Evolutionary conservation across 2,113 vertebrate species (phyloP), one percentile per base, ranked within the genome.

Genomic region (Crotalus helleri): DNA sequence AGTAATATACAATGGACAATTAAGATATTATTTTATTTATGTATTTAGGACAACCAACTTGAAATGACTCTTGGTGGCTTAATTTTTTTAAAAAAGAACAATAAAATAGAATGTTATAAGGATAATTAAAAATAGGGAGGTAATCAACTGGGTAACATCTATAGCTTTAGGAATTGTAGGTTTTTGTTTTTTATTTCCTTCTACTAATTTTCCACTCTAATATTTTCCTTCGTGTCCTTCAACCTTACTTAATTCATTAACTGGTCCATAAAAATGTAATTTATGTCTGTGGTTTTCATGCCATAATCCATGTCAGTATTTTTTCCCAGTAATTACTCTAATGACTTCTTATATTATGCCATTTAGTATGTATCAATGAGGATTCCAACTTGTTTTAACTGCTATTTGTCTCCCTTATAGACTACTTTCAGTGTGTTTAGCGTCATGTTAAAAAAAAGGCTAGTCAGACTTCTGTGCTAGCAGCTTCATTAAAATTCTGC

Each of bases 401-500:
- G 96, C 95, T 96, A 96, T 97, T 97, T 97, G 95, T 97, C 97
- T 97, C 96, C 98, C 96, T 93, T 97, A 96, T 97, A 97, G 97
- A 96, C 95, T 97, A 97, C 97, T 97, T 98, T 97, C 96, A 97
- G 95, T 97, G 97, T 97, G 74, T 98, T 98, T 96, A 97, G 97
- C 97, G 96, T 97, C 97, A 96, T 97, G 96, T 97, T 97, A 97
- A 97, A 97, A 97, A 97, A 44, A 98, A 98, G 98, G 97, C 97
- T 97, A 98, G 98, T 98, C 97, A 96, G 97, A 96, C 97, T 97
- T 95, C 95, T 98, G 96, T 96, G 95, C 96, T 96, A 53, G 89
- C 97, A 96, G 96, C 94, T 96, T 98, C 98, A 98, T 98, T 98
- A 98, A 98, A 97, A 98, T 98, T 98, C 98, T 97, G 96, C 96